Evolutionary conservation across 2,797 vertebrate genomes (phyloP), one percentile per base, ranked within the genome.

Genomic region (Scolopax bukidnonensis): DNA sequence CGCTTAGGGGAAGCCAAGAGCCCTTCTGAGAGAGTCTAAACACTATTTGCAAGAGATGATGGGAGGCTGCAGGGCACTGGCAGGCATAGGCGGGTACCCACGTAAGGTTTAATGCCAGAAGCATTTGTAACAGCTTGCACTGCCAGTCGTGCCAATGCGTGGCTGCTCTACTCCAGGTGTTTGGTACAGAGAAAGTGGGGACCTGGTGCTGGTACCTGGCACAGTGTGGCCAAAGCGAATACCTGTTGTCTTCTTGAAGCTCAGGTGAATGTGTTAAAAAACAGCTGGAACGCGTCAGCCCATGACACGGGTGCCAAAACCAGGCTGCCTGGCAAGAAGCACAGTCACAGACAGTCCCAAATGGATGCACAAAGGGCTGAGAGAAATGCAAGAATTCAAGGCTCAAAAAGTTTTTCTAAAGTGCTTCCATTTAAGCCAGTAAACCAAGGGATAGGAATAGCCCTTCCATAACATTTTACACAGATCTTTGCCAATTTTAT

Each of bases 121-220:
- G 85, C 81, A 84, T 95, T 89, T 90, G 96, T 95, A 96, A 93
- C 86, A 92, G 95, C 89, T 95, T 96, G 91, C 71, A 64, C 77
- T 74, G 56, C 41, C 83, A 70, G 85, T 84, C 61, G 63, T 94
- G 88, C 88, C 91, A 90, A 57, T 65, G 77, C 77, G 70, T 38
- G 80, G 85, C 74, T 94, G 83, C 90, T 88, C 75, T 90, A 18
- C 40, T 94, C 88, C 90, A 94, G 90, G 87, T 93, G 90, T 56
- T 84, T 65, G 59, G 71, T 89, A 94, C 47, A 82, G 64, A 94
- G 30, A 70, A 41, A 93, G 82, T 7, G 27, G 60, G 69, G 91
- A 71, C 57, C 82, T 90, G 79, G 68, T 91, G 87, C 69, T 82
- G 60, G 54, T 57, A 87, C 59, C 77, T 92, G 89, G 95, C 87